Base-by-base conservation (phyloP, 2,888 invertebrate genomes). In the Blastobasis lacticolella region DNA sequence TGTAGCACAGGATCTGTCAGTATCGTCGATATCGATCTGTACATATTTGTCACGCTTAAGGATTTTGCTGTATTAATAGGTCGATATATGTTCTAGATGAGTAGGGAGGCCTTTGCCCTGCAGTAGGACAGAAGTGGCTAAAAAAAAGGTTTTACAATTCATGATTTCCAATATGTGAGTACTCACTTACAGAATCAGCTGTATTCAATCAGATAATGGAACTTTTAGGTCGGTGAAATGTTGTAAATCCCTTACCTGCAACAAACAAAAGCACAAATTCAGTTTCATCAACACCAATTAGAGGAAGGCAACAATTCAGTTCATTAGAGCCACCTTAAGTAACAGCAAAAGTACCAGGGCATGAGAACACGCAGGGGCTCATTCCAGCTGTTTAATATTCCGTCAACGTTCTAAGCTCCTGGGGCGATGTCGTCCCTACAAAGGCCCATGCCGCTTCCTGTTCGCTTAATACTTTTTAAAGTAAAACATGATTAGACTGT, bases 351-450 rank as follows among this genome's bases (percentile, higher is more conserved):
- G 50, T 50, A 58, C 53, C 57, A 58, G 59, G 57, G 49, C 51
- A 55, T 46, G 51, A 51, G 67, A 64, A 63, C 61, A 67, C 64
- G 66, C 59, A 57, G 55, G 65, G 71, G 71, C 55, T 37, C 41
- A 5, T 46, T 43, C 23, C 23, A 38, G 50, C 61, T 64, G 63
- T 57, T 82, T 79, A 76, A 72, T 73, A 84, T 82, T 81, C 83
- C 61, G 63, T 58, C 59, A 61, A 61, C 72, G 76, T 71, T 55
- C 55, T 60, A 58, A 57, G 66, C 63, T 63, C 62, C 64, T 61
- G 10, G 48, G 9, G 41, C 41, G 36, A 48, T 50, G 59, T 59
- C 58, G 66, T 66, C 66, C 69, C 70, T 67, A 59, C 65, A 59
- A 62, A 55, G 10, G 51, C 56, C 56, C 51, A 52, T 54, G 60